Conservation (phyloP, 2,797 vertebrate species). For the Hydrolagus colliei region DNA sequence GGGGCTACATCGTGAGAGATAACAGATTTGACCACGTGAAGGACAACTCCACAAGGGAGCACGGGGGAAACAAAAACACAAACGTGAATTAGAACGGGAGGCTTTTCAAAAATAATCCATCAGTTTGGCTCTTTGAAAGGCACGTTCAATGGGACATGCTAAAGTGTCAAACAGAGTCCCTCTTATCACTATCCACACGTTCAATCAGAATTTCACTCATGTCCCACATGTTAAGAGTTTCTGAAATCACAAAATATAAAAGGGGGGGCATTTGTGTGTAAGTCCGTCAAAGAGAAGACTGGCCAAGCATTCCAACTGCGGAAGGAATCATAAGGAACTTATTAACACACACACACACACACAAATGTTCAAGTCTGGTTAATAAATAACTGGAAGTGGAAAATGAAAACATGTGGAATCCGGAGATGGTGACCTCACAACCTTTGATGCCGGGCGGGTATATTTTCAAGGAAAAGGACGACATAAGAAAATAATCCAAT, state of each 20-base stretch:
- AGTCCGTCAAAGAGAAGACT: background rate
- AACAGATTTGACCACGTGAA: no score
- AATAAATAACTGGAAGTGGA: background rate
- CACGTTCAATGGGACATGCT: no score
- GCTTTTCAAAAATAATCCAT: no score
- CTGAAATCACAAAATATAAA: background rate
- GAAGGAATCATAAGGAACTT: background rate
- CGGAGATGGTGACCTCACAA: background rate
- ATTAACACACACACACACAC: background rate
- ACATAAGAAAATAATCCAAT: background rate
- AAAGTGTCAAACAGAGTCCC: no score
- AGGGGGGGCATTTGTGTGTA: background rate
- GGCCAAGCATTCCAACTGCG: background rate
- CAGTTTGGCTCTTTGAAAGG: no score
- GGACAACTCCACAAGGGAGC: no score
- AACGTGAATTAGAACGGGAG: no score
- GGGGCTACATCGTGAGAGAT: no score
- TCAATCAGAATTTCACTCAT: background rate
- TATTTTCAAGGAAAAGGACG: background rate
- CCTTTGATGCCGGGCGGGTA: background rate
- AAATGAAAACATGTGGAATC: background rate
- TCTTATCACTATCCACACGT: background rate
- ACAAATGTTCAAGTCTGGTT: background rate
- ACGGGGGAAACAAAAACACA: no score
- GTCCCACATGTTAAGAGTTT: background rate